phyloP scores from a whole-genome alignment of 2,888 invertebrate genomes.

The Neelides folsomi region DNA sequence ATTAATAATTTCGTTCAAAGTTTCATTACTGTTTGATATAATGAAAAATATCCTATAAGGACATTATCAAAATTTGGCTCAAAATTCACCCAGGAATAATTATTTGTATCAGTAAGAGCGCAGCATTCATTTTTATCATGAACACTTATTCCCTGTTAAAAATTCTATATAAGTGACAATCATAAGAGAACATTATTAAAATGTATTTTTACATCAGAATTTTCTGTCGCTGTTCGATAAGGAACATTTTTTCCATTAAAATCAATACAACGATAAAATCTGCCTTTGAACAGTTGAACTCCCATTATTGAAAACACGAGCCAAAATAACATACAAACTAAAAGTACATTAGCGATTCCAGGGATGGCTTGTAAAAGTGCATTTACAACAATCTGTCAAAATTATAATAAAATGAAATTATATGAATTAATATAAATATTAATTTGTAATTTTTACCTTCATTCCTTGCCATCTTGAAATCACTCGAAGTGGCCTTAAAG shows the following conservation, averaged over 20 bases:
- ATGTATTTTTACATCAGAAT: too few relatives aligned
- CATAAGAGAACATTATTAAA: too few relatives aligned
- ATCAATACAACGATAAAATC: slow-evolving; percentile 86
- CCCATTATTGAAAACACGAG: slow-evolving; percentile 96
- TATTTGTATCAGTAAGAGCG: slow-evolving; percentile 37
- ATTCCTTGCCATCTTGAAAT: slow-evolving; percentile 97
- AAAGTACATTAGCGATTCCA: slow-evolving; percentile 88
- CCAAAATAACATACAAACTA: slow-evolving; percentile 95
- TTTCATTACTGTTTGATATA: slow-evolving; percentile 91
- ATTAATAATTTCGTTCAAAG: too few relatives aligned
- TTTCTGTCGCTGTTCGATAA: slow-evolving; percentile 39
- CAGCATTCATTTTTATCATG: slow-evolving; percentile 6
- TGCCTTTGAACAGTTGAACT: slow-evolving; percentile 90
- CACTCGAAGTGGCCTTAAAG: slow-evolving; percentile 80
- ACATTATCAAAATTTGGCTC: slow-evolving; percentile 93
- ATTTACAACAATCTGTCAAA: slow-evolving; percentile 73
- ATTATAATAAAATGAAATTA: too few relatives aligned
- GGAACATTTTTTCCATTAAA: slow-evolving; percentile 58
- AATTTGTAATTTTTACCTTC: slow-evolving; percentile 48
- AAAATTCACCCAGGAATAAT: slow-evolving; percentile 82
- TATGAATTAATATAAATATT: too few relatives aligned
- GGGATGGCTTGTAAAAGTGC: slow-evolving; percentile 96
- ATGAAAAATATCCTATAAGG: slow-evolving; percentile 78
- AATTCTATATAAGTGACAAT: too few relatives aligned
- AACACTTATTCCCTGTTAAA: too few relatives aligned